Conservation (phyloP, 2,888 invertebrate species). For the Morpho deidamia region DNA sequence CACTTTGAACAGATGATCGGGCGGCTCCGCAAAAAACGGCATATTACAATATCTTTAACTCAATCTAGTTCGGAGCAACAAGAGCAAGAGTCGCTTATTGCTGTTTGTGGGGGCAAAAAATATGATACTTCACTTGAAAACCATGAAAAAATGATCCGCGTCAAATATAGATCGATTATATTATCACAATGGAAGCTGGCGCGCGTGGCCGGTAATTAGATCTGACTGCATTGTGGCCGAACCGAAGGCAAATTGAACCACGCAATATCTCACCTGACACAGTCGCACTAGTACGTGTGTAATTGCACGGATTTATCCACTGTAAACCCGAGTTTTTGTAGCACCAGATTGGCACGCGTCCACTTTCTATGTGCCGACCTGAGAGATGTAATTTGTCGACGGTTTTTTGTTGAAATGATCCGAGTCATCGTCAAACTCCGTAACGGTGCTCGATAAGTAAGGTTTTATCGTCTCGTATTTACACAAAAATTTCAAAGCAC, state of each 20-base stretch:
- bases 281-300: slow-evolving; percentile 55
- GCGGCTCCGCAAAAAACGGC: slow-evolving; percentile 16
- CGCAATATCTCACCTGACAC: slow-evolving; percentile 65
- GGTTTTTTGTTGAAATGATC: slow-evolving; percentile 52
- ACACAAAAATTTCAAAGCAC: slow-evolving; percentile 1
- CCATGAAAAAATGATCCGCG: slow-evolving; percentile 33
- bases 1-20: slow-evolving; percentile 16
- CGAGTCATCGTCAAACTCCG: slow-evolving; percentile 28
- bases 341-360: slow-evolving; percentile 59
- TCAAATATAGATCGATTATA: slow-evolving; percentile 39
- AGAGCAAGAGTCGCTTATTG: slow-evolving; percentile 22
- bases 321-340: slow-evolving; percentile 61
- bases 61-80: slow-evolving; percentile 18
- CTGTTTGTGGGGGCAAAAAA: slow-evolving; percentile 26
- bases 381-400: slow-evolving; percentile 60
- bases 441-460: slow-evolving; percentile 27
- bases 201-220: slow-evolving; percentile 55
- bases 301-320: slow-evolving; percentile 70
- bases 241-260: slow-evolving; percentile 60
- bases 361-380: slow-evolving; percentile 60
- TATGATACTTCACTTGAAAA: slow-evolving; percentile 29
- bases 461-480: slow-evolving; percentile 11
- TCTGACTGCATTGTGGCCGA: slow-evolving; percentile 54
- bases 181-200: slow-evolving; percentile 46
- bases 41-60: slow-evolving; percentile 24